phyloP scores from a whole-genome alignment of 2,113 vertebrate species.

The Ageneiosus marmoratus region DNA sequence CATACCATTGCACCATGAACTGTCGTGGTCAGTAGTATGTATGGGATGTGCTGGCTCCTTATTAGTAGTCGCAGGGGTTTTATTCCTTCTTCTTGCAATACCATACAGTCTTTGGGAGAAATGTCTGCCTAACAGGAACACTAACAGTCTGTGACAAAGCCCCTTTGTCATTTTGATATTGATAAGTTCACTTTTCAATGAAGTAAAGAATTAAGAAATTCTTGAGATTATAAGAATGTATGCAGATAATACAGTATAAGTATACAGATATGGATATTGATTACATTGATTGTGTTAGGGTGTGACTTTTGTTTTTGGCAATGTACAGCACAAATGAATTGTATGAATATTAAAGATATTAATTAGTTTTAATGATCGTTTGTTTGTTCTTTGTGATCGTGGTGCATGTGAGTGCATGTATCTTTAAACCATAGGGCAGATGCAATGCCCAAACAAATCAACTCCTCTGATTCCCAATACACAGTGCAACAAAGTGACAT shows the following conservation, averaged over 20 bases:
- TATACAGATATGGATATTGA: too few relatives aligned
- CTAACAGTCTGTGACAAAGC: constrained; percentile 57
- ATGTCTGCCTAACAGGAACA: constrained; percentile 66
- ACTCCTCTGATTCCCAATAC: background rate
- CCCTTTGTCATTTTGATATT: constrained; percentile 35
- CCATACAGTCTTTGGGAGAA: constrained; percentile 74
- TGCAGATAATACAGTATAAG: background rate
- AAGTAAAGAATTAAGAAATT: too few relatives aligned
- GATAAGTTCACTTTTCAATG: background rate
- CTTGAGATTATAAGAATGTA: background rate
- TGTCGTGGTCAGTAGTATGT: constrained; percentile 84
- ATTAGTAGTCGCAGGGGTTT: constrained; percentile 74
- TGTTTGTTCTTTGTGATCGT: background rate
- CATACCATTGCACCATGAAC: constrained; percentile 74
- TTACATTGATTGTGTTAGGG: background rate
- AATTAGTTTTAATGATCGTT: background rate
- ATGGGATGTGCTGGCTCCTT: constrained; percentile 73
- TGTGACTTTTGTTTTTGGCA: background rate
- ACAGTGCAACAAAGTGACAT: background rate
- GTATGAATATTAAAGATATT: constrained; percentile 7
- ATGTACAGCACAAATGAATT: constrained; percentile 10
- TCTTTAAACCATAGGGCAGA: too few relatives aligned
- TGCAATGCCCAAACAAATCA: background rate
- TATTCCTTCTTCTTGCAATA: constrained; percentile 77
- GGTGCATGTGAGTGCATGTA: too few relatives aligned